Evolutionary conservation across 2,797 vertebrate genomes (phyloP), one percentile per base, ranked within the genome.

Genomic region (Myripristis jacobus): DNA sequence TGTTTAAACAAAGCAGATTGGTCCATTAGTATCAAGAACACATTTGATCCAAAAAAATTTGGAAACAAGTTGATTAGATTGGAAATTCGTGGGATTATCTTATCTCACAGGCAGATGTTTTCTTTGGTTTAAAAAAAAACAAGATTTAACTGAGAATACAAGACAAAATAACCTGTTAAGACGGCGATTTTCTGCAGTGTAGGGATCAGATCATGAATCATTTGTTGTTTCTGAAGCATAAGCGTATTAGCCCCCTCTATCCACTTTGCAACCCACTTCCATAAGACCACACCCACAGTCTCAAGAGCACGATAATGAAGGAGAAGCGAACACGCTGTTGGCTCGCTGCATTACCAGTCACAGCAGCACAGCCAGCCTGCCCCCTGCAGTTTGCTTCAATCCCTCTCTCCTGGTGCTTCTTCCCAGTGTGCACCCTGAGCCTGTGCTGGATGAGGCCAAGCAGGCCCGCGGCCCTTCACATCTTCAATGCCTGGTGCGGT

Each of bases 401-500:
- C 74, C 29, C 21, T 11, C 69, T 76, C 60, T 80, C 66, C 75
- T 57, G 74, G 74, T 80, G 80, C 64, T 71, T 64, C 62, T 75
- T 73, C 75, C 74, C 73, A 38, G 58, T 21, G 67, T 61, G 81
- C 84, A 57, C 70, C 78, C 77, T 68, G 61, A 73, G 83, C 62
- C 73, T 78, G 64, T 74, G 77, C 62, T 84, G 77, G 73, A 77
- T 84, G 83, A 84, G 75, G 81, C 75, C 76, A 77, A 75, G 82
- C 82, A 80, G 81, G 64, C 55, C 57, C 73, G 69, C 58, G n/a
- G 72, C 57, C 71, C 63, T 66, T 90, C 74, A 80, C 79, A 87
- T 87, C 88, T 90, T 90, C 83, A 85, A 84, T 86, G 84, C 78
- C 48, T 6, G 53, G 71, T 51, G 47, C 67, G 78, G 88, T 89